phyloP scores from a whole-genome alignment of 2,888 invertebrate genomes.

The Sympetrum striolatum region DNA sequence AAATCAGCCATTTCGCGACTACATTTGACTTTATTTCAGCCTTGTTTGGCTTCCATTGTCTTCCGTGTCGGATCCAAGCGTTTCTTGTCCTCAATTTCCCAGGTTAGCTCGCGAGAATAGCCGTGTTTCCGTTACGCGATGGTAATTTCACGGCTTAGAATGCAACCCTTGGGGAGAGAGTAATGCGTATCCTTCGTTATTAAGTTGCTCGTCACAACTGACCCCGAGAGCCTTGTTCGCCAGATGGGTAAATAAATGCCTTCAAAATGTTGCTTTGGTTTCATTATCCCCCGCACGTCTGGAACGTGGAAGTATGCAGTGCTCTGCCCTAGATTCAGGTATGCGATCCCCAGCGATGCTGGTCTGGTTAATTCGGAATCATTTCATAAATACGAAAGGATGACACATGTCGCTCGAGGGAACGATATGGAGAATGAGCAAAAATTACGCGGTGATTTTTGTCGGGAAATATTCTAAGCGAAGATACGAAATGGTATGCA shows the following conservation, averaged over 20 bases:
- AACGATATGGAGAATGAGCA: no score
- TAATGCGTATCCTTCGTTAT: not conserved
- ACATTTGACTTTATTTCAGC: not conserved
- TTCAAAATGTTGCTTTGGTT: not conserved
- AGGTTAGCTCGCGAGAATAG: not conserved
- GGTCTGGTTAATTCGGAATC: no score
- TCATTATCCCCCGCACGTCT: no score
- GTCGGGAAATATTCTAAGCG: no score
- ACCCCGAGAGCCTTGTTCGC: not conserved
- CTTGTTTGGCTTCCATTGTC: not conserved
- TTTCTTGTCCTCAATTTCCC: not conserved
- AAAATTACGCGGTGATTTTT: no score
- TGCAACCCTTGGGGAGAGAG: not conserved
- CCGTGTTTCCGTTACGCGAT: not conserved
- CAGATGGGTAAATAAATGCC: not conserved
- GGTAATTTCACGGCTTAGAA: not conserved
- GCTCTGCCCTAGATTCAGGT: no score
- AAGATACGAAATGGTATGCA: no score
- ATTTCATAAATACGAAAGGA: no score
- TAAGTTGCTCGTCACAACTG: not conserved
- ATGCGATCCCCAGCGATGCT: no score
- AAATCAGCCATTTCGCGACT: not conserved
- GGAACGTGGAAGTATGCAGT: no score
- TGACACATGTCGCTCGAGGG: no score
- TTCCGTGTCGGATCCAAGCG: not conserved